Base-by-base conservation (phyloP, 2,797 vertebrate genomes). In the Myotis daubentonii region DNA sequence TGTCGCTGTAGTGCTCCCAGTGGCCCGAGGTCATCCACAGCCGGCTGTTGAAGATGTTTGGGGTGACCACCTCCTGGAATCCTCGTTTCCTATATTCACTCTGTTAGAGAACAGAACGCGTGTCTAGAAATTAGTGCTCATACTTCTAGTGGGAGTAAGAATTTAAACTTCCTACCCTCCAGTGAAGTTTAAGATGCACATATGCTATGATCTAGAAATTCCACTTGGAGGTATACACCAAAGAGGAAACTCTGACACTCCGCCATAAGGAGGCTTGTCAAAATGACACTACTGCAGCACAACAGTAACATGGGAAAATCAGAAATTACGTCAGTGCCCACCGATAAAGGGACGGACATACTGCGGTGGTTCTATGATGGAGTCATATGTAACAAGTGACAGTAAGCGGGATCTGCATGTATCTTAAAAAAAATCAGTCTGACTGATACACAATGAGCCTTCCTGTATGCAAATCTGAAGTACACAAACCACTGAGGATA, bases 1-100 rank as follows among this genome's bases (percentile, higher is more conserved):
- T 99, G 62, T 99, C 99, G 0, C 99, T 99, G 98, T 99, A 99
- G 97, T 99, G 99, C 97, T 99, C 99, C 99, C 99, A 99, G 97
- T 99, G 99, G 5, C 99, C 99, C 0, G 99, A 99, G 12, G 99
- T 99, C 98, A 99, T 97, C 99, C 99, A 99, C 20, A 99, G 98
- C 80, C 99, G 99, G 98, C 99, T 99, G 97, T 99, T 99, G 98
- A 99, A 99, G 97, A 99, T 98, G 96, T 99, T 99, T 38, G 99
- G 99, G 25, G 99, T 99, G 96, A 99, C 99, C 62, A 99, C 99
- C 96, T 99, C 99, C 98, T 99, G 99, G 98, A 99, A 99, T 15
- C 99, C 99, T 91, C 99, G 98, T 94, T 99, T 99, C 97, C 98
- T 98, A 95, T 99, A 99, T 94, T 99, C 99, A n/a, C 98, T 98